A percentile compares a stretch with the other conserved stretches of the same genome.
phyloP scores from a whole-genome alignment of 2,888 invertebrate species.

The Hypolimnas misippus region DNA sequence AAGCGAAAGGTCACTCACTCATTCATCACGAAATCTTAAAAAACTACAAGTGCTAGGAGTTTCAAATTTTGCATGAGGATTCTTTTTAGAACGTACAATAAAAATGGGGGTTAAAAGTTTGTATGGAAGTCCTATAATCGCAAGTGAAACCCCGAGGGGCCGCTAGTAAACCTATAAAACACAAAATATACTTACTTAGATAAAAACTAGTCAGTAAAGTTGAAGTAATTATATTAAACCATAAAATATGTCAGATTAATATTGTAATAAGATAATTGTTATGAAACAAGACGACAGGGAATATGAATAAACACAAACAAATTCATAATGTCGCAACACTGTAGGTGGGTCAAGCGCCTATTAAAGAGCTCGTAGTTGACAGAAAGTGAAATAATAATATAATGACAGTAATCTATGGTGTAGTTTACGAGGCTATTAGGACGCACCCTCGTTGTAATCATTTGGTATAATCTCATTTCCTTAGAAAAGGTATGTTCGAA shows the following conservation, averaged over 20 bases:
- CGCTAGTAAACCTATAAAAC: too few species aligned
- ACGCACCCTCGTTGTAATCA: neutral
- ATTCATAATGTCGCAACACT: neutral
- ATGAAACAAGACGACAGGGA: neutral
- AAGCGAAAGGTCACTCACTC: too few species aligned
- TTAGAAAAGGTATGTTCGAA: neutral
- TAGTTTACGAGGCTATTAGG: slow-evolving; percentile 2
- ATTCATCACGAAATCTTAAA: too few species aligned
- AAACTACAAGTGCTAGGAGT: too few species aligned
- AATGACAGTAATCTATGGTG: slow-evolving; percentile 8
- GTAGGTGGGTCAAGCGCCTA: neutral
- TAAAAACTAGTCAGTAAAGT: neutral
- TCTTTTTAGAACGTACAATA: too few species aligned
- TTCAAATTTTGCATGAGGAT: too few species aligned
- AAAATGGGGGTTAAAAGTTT: too few species aligned
- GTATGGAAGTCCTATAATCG: too few species aligned
- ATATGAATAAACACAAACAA: neutral
- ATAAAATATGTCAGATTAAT: neutral
- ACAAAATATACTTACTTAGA: neutral
- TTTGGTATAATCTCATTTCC: neutral
- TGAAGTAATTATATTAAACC: neutral
- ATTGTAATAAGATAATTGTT: neutral
- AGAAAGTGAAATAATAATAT: slow-evolving; percentile 6
- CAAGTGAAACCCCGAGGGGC: too few species aligned
- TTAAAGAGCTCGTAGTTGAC: neutral